Percentiles rank a stretch among this genome's conserved stretches.
Conservation (phyloP, 2,888 invertebrate genomes). For the Pseudoips prasinana region DNA sequence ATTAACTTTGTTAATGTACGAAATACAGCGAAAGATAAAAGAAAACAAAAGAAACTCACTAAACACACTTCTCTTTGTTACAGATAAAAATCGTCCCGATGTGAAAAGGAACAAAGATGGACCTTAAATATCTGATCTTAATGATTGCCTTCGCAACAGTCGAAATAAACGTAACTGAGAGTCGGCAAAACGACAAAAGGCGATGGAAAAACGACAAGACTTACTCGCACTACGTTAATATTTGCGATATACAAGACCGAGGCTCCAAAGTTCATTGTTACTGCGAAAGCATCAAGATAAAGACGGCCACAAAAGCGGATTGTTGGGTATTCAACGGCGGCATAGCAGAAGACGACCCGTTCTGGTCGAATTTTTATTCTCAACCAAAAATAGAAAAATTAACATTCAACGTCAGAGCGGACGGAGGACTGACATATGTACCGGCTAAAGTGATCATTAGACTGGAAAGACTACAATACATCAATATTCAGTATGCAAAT, state of each 20-base stretch:
- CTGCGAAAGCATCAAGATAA: conserved; percentile 82
- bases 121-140: conserved; percentile 72
- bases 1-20: conserved; percentile 45
- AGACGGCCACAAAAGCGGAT: conserved; percentile 86
- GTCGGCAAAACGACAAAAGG: conserved; percentile 72
- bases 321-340: conserved; percentile 89
- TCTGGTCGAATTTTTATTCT: conserved; percentile 88
- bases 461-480: conserved; percentile 84
- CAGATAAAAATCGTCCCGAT: conserved; percentile 62
- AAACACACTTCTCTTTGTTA: conserved; percentile 60
- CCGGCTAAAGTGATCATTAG: conserved; percentile 87
- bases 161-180: conserved; percentile 74
- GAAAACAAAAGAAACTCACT: conserved; percentile 46
- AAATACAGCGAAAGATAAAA: conserved; percentile 36
- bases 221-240: conserved; percentile 75
- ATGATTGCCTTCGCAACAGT: conserved; percentile 74
- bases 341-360: conserved; percentile 86
- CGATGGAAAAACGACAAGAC: conserved; percentile 72
- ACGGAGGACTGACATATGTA: conserved; percentile 86
- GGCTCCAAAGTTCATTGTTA: conserved; percentile 85
- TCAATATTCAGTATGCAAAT: conserved; percentile 88
- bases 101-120: conserved; percentile 63
- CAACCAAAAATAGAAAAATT: conserved; percentile 87
- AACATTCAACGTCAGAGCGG: conserved; percentile 86
- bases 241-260: conserved; percentile 81